A percentile compares a stretch with the other conserved stretches of the same genome.
phyloP scores from a whole-genome alignment of 2,888 invertebrate genomes.

The Julus scanicus region DNA sequence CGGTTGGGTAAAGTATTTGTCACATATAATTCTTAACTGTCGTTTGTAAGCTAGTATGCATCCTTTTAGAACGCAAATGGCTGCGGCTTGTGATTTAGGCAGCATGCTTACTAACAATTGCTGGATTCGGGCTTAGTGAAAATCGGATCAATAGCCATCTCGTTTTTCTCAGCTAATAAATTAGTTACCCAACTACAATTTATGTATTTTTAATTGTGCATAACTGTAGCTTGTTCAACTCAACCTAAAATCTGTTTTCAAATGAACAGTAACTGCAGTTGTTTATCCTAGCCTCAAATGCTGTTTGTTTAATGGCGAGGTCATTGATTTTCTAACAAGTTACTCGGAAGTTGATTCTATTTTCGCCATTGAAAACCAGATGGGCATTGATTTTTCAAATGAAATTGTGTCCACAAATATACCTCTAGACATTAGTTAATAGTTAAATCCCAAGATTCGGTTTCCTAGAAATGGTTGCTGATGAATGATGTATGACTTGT shows the following conservation, averaged over 20 bases:
- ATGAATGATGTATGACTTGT: conserved; percentile 25
- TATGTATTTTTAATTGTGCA: not conserved
- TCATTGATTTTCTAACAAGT: not conserved
- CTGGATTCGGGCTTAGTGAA: not conserved
- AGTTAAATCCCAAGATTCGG: not conserved
- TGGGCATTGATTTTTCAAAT: conserved; percentile 24
- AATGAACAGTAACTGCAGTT: not conserved
- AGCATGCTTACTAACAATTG: conserved; percentile 8
- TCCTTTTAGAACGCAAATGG: not conserved
- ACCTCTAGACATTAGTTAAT: not conserved
- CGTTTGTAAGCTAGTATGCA: conserved; percentile 4
- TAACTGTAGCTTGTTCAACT: not conserved
- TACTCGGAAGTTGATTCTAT: conserved; percentile 25
- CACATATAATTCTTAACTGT: not conserved
- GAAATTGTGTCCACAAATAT: not conserved
- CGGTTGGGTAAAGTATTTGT: not conserved
- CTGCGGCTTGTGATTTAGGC: conserved; percentile 29
- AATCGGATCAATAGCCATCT: not conserved
- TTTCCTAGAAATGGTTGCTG: conserved; percentile 39
- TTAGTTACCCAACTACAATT: not conserved
- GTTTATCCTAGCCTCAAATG: not conserved
- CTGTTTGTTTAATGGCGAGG: not conserved
- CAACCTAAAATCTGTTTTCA: not conserved
- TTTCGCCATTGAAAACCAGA: not conserved
- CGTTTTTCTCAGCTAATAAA: not conserved